Evolutionary conservation across 1,140 invertebrate genomes (phyloP).

Genomic region (Wasmannia auropunctata): DNA sequence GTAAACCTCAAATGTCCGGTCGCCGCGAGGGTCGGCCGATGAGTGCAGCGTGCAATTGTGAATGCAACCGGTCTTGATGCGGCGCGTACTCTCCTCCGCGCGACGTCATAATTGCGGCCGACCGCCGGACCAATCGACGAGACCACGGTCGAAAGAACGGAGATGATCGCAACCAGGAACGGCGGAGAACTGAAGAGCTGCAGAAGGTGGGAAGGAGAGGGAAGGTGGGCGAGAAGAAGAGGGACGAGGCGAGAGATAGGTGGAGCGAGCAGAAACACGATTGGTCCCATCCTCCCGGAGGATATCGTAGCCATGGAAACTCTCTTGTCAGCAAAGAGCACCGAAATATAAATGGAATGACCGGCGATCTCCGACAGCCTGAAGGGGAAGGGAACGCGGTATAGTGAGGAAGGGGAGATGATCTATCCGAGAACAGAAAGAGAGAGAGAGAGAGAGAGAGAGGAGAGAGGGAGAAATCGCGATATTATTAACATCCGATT

Average conservation of each 20-base stretch:
- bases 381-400: constrained; percentile 11
- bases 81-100: constrained; percentile 65
- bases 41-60: constrained; percentile 52
- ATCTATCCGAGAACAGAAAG: constrained; percentile 27
- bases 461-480: not conserved
- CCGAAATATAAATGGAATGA: constrained; percentile 71
- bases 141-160: constrained; percentile 43
- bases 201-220: constrained; percentile 26
- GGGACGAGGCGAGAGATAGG: constrained; percentile 66
- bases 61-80: constrained; percentile 58
- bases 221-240: constrained; percentile 57
- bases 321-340: constrained; percentile 50
- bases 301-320: constrained; percentile 81
- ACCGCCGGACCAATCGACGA: constrained; percentile 61
- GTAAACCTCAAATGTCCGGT: not conserved
- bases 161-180: constrained; percentile 12
- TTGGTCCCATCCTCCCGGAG: constrained; percentile 76
- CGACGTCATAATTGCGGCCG: constrained; percentile 64
- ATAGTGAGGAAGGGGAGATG: constrained; percentile 2
- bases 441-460: not conserved
- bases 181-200: not conserved
- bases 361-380: constrained; percentile 37
- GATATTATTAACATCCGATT: constrained; percentile 41
- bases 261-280: constrained; percentile 76
- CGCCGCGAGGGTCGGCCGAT: constrained; percentile 19